phyloP scores from a whole-genome alignment of 2,888 invertebrate species.

The Busseola fusca region DNA sequence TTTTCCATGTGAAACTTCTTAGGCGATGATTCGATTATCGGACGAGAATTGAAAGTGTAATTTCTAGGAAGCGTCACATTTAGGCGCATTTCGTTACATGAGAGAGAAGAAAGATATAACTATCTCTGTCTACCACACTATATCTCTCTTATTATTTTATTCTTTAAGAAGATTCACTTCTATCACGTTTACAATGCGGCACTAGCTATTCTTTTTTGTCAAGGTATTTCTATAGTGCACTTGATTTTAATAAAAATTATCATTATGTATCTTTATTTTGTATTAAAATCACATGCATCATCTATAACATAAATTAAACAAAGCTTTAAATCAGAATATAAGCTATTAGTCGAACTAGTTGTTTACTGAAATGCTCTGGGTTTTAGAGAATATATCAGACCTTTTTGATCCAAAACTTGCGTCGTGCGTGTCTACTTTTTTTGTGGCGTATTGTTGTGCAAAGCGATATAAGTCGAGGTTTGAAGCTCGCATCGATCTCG shows the following conservation, averaged over 20 bases:
- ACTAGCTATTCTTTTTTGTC: too few relatives aligned
- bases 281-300: slow-evolving; percentile 4
- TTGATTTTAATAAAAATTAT: not conserved
- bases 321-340: not conserved
- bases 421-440: slow-evolving; percentile 50
- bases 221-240: not conserved
- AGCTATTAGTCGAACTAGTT: not conserved
- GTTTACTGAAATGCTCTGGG: not conserved
- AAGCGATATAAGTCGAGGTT: slow-evolving; percentile 68
- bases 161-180: not conserved
- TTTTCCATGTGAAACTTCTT: too few relatives aligned
- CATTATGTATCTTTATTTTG: not conserved
- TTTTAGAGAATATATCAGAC: not conserved
- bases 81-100: not conserved
- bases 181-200: not conserved
- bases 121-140: not conserved
- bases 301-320: not conserved
- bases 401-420: not conserved
- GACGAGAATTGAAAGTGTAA: not conserved
- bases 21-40: not conserved
- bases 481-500: slow-evolving; percentile 75
- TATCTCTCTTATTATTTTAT: not conserved
- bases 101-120: not conserved
- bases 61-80: not conserved
- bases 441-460: slow-evolving; percentile 67